Percentiles rank a stretch among this genome's conserved stretches.
These are phyloP conservation scores for Mormoops blainvillei DNA, from an alignment of 2,113 vertebrate species.

Conservation along the genomic window DNA sequence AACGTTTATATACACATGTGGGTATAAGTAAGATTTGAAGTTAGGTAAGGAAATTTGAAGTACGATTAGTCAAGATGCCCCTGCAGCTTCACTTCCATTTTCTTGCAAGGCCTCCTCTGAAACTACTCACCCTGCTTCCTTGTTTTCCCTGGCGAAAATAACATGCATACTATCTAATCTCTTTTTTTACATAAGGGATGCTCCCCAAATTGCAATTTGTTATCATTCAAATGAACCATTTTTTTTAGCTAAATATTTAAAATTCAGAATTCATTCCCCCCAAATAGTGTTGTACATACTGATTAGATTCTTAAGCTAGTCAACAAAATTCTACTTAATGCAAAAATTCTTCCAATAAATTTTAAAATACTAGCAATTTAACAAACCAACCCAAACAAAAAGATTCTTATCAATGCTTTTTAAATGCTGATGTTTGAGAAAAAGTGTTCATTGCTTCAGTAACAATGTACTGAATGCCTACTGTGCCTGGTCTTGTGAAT, in stretches of 20 bases:
- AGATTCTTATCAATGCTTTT: neutral
- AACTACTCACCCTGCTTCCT: neutral
- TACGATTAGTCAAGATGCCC: too few relatives aligned
- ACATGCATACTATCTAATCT: neutral
- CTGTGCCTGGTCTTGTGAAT: neutral
- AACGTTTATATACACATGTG: neutral
- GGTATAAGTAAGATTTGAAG: neutral
- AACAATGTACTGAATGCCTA: neutral
- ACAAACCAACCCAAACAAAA: neutral
- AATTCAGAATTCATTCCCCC: neutral
- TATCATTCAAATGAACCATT: neutral
- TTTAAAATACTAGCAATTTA: neutral
- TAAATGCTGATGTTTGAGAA: neutral
- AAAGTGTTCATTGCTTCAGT: neutral
- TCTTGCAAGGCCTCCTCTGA: neutral
- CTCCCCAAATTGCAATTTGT: neutral
- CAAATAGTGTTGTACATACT: neutral
- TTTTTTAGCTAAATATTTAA: neutral
- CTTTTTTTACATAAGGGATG: neutral
- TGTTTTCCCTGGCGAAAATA: neutral
- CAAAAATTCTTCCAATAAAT: neutral
- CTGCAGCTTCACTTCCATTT: neutral
- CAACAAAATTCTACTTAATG: neutral
- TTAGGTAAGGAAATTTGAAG: neutral
- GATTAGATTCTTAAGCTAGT: neutral